Evolutionary conservation across 2,113 vertebrate species (phyloP).

Genomic region (Ammodytes dubius): DNA sequence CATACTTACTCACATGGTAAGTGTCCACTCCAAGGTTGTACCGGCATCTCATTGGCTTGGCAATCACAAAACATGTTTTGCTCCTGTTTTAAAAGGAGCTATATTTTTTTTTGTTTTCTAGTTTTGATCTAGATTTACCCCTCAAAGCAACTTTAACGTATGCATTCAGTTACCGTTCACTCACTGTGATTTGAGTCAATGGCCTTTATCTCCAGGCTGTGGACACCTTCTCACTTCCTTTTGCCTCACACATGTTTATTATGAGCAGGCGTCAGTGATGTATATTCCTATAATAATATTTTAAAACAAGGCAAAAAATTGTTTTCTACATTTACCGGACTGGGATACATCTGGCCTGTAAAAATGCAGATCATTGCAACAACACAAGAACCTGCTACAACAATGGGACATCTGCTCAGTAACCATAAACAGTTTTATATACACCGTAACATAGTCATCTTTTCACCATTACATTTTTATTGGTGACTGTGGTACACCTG

Average conservation of each 20-base stretch:
- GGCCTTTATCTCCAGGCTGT: conserved; percentile 18
- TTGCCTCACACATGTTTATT: not conserved
- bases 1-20: not conserved
- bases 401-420: not conserved
- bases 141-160: not conserved
- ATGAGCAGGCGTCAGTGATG: not conserved
- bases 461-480: not conserved
- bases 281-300: not conserved
- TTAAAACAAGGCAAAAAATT: not conserved
- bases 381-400: not conserved
- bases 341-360: not conserved
- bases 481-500: conserved; percentile 15
- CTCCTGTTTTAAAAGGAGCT: not conserved
- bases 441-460: not conserved
- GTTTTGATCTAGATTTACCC: not conserved
- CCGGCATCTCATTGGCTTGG: not conserved
- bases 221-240: not conserved
- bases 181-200: not conserved
- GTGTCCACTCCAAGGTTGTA: not conserved
- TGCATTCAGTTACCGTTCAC: not conserved
- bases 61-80: not conserved
- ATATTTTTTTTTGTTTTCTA: not conserved
- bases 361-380: not conserved
- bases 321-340: not conserved
- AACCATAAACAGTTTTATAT: not conserved